These are phyloP conservation scores for Tenthredo distinguenda DNA, from an alignment of 2,888 invertebrate genomes.

Conservation along the genomic window DNA sequence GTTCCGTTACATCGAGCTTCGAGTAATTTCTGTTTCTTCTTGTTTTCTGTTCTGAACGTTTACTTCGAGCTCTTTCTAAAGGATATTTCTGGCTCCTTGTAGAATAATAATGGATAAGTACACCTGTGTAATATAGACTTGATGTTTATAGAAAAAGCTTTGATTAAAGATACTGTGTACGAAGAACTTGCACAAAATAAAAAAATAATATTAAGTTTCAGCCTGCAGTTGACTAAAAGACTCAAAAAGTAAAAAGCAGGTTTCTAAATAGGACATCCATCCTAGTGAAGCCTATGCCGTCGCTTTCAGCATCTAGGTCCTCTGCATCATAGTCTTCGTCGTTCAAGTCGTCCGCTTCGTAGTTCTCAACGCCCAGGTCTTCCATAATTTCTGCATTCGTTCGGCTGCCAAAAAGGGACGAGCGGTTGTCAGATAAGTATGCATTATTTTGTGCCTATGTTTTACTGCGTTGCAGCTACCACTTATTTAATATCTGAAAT, in stretches of 20 bases:
- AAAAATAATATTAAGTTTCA: conserved; percentile 58
- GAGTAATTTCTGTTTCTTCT: conserved; percentile 15
- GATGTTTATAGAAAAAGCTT: conserved; percentile 60
- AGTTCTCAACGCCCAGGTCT: too few relatives aligned
- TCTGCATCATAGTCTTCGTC: too few relatives aligned
- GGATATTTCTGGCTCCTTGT: not conserved
- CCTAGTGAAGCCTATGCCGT: too few relatives aligned
- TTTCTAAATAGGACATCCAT: too few relatives aligned
- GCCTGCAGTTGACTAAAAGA: not conserved
- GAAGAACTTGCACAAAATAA: conserved; percentile 63
- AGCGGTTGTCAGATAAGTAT: too few relatives aligned
- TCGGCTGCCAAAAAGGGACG: too few relatives aligned
- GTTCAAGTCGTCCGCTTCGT: too few relatives aligned
- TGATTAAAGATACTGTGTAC: conserved; percentile 57
- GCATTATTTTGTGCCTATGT: too few relatives aligned
- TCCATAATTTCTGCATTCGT: too few relatives aligned
- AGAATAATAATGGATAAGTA: conserved; percentile 32
- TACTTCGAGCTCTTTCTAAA: not conserved
- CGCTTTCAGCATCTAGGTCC: too few relatives aligned
- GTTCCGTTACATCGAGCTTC: conserved; percentile 2
- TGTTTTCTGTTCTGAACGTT: conserved; percentile 20
- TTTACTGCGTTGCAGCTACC: too few relatives aligned
- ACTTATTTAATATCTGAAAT: too few relatives aligned
- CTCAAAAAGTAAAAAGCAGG: not conserved
- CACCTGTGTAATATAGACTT: conserved; percentile 60